These are phyloP conservation scores for Edolisoma coerulescens DNA, from an alignment of 2,113 vertebrate genomes.

Conservation along the genomic window DNA sequence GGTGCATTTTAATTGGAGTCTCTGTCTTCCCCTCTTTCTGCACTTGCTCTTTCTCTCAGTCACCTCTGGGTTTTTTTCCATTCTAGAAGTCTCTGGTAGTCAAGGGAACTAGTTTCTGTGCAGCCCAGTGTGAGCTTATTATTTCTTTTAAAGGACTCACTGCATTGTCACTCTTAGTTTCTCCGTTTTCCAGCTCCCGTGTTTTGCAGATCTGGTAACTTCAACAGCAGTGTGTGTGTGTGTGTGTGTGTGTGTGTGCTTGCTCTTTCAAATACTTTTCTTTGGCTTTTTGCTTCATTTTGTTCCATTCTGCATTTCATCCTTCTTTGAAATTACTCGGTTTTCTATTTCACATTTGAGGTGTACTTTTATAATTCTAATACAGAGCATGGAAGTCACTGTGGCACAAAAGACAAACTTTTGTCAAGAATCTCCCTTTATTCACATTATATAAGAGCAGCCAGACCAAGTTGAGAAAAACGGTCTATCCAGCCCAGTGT, in stretches of 20 bases:
- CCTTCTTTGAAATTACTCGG: neutral
- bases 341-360: neutral
- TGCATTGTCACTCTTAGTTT: slow-evolving; percentile 30
- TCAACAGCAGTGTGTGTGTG: neutral
- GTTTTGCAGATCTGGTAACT: neutral
- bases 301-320: neutral
- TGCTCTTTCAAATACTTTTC: neutral
- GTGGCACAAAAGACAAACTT: neutral
- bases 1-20: slow-evolving; percentile 40
- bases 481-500: neutral
- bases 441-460: neutral
- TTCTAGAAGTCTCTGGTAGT: slow-evolving; percentile 48
- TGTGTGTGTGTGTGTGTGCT: neutral
- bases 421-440: neutral
- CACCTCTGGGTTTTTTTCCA: slow-evolving; percentile 49
- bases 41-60: slow-evolving; percentile 33
- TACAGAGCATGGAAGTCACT: neutral
- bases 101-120: slow-evolving; percentile 58
- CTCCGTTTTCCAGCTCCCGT: neutral
- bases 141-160: slow-evolving; percentile 40
- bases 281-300: neutral
- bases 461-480: neutral
- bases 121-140: slow-evolving; percentile 46
- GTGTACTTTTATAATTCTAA: neutral
- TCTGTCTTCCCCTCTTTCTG: slow-evolving; percentile 16